Conservation (phyloP, 2,888 invertebrate species). For the Junonia oenone region DNA sequence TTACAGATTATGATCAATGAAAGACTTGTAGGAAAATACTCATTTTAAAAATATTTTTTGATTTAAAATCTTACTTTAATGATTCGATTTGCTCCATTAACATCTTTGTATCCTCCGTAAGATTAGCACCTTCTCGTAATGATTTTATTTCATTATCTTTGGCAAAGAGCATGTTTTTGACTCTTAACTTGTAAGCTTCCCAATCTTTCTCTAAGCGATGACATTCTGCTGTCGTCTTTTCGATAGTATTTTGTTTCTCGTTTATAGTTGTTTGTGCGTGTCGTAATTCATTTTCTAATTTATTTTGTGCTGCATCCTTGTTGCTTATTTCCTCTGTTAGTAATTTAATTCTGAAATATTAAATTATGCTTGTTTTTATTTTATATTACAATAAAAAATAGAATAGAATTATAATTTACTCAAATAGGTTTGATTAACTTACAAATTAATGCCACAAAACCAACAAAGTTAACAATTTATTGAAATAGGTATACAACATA, state of each 20-base stretch:
- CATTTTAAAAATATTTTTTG: too few species aligned
- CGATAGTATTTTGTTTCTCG: conserved; percentile 49
- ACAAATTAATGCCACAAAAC: too few species aligned
- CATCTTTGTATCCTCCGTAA: conserved; percentile 53
- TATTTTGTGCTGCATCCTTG: conserved; percentile 38
- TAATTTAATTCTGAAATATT: conserved; percentile 18
- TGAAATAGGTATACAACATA: too few species aligned
- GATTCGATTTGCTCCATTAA: conserved; percentile 53
- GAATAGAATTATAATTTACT: too few species aligned
- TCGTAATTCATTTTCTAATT: conserved; percentile 57
- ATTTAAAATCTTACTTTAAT: conserved; percentile 50
- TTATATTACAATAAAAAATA: too few species aligned
- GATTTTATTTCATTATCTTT: conserved; percentile 63
- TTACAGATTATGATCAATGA: too few species aligned
- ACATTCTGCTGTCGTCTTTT: conserved; percentile 53
- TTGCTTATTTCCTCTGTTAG: conserved; percentile 40
- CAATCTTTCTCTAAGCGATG: conserved; percentile 60
- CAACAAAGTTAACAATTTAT: too few species aligned
- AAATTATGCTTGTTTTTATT: too few species aligned
- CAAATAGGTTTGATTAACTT: too few species aligned
- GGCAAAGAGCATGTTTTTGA: conserved; percentile 59
- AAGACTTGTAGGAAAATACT: too few species aligned
- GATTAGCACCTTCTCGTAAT: conserved; percentile 48
- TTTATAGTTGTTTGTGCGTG: conserved; percentile 53
- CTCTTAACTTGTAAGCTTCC: conserved; percentile 65